A percentile compares a stretch with the other conserved stretches of the same genome.
These are phyloP conservation scores for Nothoprocta pentlandii DNA, from an alignment of 2,113 vertebrate genomes.

Conservation along the genomic window DNA sequence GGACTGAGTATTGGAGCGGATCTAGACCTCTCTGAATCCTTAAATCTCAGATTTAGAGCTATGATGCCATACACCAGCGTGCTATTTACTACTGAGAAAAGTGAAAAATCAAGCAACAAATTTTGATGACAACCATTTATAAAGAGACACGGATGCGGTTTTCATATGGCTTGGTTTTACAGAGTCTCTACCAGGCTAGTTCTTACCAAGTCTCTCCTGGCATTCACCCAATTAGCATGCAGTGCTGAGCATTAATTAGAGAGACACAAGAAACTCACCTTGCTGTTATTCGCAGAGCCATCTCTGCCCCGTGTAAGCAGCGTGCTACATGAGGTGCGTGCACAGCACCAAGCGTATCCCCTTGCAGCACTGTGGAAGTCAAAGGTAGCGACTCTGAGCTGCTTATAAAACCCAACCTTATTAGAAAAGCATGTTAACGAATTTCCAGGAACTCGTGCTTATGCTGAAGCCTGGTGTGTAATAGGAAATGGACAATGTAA, in stretches of 20 bases:
- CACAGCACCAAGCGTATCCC: background rate
- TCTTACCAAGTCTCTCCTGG: background rate
- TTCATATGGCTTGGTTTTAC: slow-evolving; percentile 9
- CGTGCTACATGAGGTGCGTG: background rate
- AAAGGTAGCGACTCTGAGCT: background rate
- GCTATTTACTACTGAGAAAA: background rate
- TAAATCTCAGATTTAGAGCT: background rate
- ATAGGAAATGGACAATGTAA: too few relatives aligned
- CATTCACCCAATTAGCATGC: background rate
- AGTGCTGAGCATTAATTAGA: slow-evolving; percentile 20
- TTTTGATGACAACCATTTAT: background rate
- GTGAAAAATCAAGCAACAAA: background rate
- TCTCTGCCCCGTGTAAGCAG: background rate
- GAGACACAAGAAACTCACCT: background rate
- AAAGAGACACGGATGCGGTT: background rate
- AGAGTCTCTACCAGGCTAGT: background rate
- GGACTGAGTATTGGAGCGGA: background rate
- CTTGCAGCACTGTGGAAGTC: background rate
- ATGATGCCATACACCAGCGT: background rate
- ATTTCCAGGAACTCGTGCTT: background rate
- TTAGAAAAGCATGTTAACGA: accelerated
- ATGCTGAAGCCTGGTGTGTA: background rate
- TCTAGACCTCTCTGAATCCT: background rate
- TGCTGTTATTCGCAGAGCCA: background rate
- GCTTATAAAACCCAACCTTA: background rate